These are phyloP conservation scores for Vultur gryphus DNA, from an alignment of 2,797 vertebrate genomes.

Conservation along the genomic window DNA sequence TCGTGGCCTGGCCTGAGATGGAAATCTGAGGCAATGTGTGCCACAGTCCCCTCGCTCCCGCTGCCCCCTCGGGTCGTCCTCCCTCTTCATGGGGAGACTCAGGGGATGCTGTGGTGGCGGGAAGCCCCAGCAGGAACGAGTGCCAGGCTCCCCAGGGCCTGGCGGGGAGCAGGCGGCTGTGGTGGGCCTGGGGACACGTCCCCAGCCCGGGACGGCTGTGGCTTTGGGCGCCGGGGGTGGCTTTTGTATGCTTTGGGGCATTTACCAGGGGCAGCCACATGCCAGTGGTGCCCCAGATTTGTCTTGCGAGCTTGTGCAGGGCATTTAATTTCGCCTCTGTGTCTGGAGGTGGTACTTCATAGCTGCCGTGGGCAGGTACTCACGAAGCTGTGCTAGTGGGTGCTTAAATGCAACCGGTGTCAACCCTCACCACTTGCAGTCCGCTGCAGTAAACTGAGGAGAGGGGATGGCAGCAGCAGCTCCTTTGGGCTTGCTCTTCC, in stretches of 20 bases:
- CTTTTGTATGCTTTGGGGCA: background rate
- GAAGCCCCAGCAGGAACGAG: background rate
- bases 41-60: rapidly evolving
- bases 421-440: background rate
- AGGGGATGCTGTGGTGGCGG: background rate
- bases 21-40: background rate
- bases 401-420: background rate
- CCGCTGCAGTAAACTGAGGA: background rate
- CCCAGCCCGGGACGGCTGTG: rapidly evolving
- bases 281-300: background rate
- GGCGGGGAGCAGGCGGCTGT: rapidly evolving
- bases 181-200: background rate
- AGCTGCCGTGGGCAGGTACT: background rate
- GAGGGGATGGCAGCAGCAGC: background rate
- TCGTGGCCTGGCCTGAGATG: rapidly evolving
- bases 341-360: background rate
- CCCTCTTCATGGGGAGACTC: rapidly evolving
- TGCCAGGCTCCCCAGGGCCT: background rate
- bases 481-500: background rate
- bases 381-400: rapidly evolving
- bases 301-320: background rate
- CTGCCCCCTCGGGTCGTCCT: background rate
- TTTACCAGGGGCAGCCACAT: background rate
- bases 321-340: rapidly evolving
- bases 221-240: rapidly evolving